Evolutionary conservation across 1,140 invertebrate genomes (phyloP), one percentile per base, ranked within the genome.

Genomic region (Leptinotarsa texana): DNA sequence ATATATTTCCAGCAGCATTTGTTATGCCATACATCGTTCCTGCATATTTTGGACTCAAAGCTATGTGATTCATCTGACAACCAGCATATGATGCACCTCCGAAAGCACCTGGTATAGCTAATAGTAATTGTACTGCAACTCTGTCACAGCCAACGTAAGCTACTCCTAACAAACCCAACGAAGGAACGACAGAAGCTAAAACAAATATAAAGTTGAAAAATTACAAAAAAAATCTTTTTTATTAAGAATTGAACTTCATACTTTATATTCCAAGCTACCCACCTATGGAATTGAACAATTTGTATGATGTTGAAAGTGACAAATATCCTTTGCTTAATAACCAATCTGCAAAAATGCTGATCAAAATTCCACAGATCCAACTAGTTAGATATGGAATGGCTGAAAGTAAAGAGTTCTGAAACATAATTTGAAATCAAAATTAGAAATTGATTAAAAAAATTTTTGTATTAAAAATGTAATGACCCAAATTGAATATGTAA

Each of bases 1-100:
- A 95, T 49, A 94, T 90, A 82, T 96, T 96, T 4, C 93, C 91
- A 21, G 94, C 91, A 1, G 93, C 93, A 85, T 97, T 97, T 8
- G 94, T 95, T 21, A 97, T 90, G 4, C 95, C 95, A 85, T 96
- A 96, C 87, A 96, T 90, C 1, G 93, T 94, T 78, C 95, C 94
- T 13, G 95, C 95, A 85, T 90, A 94, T 83, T 91, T 90, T 8
- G 94, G 94, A 77, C 94, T 95, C 62, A 97, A 87, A 63, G 95
- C 93, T 63, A 97, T 92, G 83, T 96, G 95, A 85, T 97, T 96
- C 91, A 94, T 94, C 80, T 94, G 92, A 83, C 94, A 93, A 21
- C 93, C 93, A 6, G 93, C 91, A 80, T 93, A 94, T 3, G 91
- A 88, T 17, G 92, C 93, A 21, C 93, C 93, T 13, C 89, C 89